phyloP scores from a whole-genome alignment of 2,113 vertebrate genomes.

The Pseudorhombus dupliciocellatus region DNA sequence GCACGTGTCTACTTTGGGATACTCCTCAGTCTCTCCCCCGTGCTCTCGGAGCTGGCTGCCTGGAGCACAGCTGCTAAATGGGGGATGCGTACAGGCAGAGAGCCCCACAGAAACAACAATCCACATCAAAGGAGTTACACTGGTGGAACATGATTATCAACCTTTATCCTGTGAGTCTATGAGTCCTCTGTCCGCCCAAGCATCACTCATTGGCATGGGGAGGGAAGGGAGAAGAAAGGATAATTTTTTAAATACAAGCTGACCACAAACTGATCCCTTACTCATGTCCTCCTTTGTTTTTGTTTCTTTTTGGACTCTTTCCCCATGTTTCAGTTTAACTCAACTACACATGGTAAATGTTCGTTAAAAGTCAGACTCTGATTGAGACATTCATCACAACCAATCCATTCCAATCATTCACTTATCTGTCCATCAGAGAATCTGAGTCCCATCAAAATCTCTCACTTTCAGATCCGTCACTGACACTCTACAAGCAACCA shows the following conservation, averaged over 20 bases:
- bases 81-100: constrained; percentile 61
- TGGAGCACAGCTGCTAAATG: constrained; percentile 61
- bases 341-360: background rate
- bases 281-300: constrained; percentile 30
- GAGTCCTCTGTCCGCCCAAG: constrained; percentile 57
- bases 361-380: constrained; percentile 5
- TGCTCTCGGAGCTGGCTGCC: constrained; percentile 23
- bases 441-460: constrained; percentile 5
- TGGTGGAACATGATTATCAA: constrained; percentile 64
- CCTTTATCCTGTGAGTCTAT: constrained; percentile 53
- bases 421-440: background rate
- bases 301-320: constrained; percentile 6
- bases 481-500: constrained; percentile 3
- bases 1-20: constrained; percentile 6
- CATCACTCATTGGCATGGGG: constrained; percentile 54
- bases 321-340: background rate
- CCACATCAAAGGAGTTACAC: constrained; percentile 75
- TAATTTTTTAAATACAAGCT: constrained; percentile 48
- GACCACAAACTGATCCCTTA: constrained; percentile 45
- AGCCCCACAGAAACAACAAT: constrained; percentile 61
- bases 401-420: background rate
- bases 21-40: constrained; percentile 17
- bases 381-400: background rate
- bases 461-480: constrained; percentile 9
- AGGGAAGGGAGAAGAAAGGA: constrained; percentile 31